Evolutionary conservation across 92 coral and sea anemone genomes (phyloP).

Genomic region (Parazoanthus swiftii): DNA sequence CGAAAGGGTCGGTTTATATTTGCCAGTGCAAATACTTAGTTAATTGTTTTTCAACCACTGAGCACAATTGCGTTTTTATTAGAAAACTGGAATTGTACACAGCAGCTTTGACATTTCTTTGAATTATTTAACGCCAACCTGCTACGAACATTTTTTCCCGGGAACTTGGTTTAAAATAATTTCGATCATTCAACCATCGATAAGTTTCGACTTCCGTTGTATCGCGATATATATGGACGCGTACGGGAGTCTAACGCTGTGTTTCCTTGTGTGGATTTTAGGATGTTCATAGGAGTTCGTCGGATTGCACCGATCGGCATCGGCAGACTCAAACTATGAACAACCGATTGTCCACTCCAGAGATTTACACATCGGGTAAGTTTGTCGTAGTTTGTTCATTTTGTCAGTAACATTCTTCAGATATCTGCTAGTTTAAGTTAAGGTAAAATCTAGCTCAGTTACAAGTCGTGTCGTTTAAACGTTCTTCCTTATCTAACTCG

Average conservation of each 20-base stretch:
- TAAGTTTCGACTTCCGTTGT: background rate
- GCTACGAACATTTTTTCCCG: background rate
- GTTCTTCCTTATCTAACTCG: background rate
- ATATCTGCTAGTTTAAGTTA: background rate
- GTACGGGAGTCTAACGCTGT: background rate
- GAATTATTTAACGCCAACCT: conserved; percentile 1
- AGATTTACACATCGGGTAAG: conserved; percentile 64
- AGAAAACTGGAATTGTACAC: background rate
- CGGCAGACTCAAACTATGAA: conserved; percentile 55
- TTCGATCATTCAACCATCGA: background rate
- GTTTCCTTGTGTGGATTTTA: conserved; percentile 18
- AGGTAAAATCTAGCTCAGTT: background rate
- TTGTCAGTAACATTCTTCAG: background rate
- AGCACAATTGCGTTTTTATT: background rate
- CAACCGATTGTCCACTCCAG: conserved; percentile 77
- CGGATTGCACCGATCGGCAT: conserved; percentile 82
- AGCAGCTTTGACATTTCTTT: background rate
- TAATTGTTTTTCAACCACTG: background rate
- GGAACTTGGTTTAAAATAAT: background rate
- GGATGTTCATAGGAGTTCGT: conserved; percentile 89
- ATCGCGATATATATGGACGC: background rate
- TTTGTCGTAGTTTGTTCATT: background rate
- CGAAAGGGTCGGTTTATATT: background rate
- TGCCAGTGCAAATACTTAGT: background rate
- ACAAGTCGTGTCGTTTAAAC: too few relatives aligned